Evolutionary conservation across 2,888 invertebrate species (phyloP).

Genomic region (Himalopsyche kuldschensis): DNA sequence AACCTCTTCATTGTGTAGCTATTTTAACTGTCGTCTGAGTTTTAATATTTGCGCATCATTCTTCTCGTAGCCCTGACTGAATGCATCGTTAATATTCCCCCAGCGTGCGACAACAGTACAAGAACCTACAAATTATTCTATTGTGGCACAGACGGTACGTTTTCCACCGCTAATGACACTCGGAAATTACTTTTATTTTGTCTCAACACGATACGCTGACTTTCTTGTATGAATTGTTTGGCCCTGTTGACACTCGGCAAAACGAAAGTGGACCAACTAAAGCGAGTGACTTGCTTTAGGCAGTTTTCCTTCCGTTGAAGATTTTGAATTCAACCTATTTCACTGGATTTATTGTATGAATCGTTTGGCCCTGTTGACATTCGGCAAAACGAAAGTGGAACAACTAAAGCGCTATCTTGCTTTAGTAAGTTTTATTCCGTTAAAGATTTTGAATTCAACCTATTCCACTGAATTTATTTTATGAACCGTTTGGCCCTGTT

Average conservation of each 20-base stretch:
- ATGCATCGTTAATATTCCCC: not conserved
- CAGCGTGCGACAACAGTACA: not conserved
- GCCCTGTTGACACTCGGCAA: too few relatives aligned
- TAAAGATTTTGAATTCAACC: too few relatives aligned
- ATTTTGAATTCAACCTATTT: too few relatives aligned
- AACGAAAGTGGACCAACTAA: too few relatives aligned
- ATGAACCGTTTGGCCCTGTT: not conserved
- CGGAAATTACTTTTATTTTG: not conserved
- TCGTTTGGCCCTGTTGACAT: too few relatives aligned
- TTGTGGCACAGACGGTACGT: not conserved
- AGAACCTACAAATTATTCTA: slow-evolving; percentile 1
- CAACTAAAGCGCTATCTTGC: too few relatives aligned
- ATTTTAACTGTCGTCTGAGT: not conserved
- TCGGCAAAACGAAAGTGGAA: too few relatives aligned
- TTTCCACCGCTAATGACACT: not conserved
- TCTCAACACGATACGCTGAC: not conserved
- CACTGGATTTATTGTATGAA: too few relatives aligned
- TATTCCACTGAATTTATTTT: not conserved
- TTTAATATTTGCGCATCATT: not conserved
- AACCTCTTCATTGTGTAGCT: not conserved
- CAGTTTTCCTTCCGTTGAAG: too few relatives aligned
- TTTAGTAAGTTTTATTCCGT: too few relatives aligned
- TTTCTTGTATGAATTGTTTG: not conserved
- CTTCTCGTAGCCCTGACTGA: not conserved
- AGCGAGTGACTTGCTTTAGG: too few relatives aligned